These are phyloP conservation scores for Lates calcarifer DNA, from an alignment of 2,113 vertebrate species.

Conservation along the genomic window DNA sequence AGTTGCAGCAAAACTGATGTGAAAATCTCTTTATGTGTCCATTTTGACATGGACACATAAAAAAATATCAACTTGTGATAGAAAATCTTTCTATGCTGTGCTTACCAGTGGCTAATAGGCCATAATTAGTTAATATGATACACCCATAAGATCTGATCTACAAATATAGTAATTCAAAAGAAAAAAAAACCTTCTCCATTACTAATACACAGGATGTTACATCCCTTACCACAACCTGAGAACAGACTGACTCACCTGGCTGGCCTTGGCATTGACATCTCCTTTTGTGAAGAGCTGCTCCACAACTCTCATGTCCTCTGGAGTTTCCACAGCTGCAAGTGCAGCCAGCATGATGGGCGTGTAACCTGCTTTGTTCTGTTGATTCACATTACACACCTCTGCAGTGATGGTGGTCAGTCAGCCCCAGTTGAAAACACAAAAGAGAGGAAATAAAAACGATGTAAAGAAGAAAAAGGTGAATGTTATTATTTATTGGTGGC, in stretches of 20 bases:
- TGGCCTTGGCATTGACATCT: slow-evolving; percentile 96
- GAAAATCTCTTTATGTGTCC: no score
- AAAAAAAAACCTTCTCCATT: no score
- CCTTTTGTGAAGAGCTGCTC: slow-evolving; percentile 92
- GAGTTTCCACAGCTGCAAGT: slow-evolving; percentile 90
- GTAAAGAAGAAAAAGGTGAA: not conserved
- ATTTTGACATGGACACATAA: no score
- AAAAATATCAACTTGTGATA: not conserved
- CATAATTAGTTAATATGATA: no score
- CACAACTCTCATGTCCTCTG: slow-evolving; percentile 93
- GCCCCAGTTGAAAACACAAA: not conserved
- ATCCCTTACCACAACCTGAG: not conserved
- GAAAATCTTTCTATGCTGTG: no score
- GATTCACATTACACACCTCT: slow-evolving; percentile 95
- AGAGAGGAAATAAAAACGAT: not conserved
- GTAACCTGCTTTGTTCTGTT: slow-evolving; percentile 98
- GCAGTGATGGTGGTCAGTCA: slow-evolving; percentile 62
- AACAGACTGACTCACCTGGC: slow-evolving; percentile 87
- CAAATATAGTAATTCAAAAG: not conserved
- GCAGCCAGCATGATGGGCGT: slow-evolving; percentile 98
- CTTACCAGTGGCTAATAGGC: not conserved
- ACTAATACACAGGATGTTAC: not conserved
- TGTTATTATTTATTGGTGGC: not conserved
- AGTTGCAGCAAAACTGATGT: not conserved
- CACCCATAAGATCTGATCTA: not conserved